Percentiles rank a stretch among this genome's conserved stretches.
Evolutionary conservation across 2,888 invertebrate species (phyloP).

Genomic region (Ethmia dodecea): DNA sequence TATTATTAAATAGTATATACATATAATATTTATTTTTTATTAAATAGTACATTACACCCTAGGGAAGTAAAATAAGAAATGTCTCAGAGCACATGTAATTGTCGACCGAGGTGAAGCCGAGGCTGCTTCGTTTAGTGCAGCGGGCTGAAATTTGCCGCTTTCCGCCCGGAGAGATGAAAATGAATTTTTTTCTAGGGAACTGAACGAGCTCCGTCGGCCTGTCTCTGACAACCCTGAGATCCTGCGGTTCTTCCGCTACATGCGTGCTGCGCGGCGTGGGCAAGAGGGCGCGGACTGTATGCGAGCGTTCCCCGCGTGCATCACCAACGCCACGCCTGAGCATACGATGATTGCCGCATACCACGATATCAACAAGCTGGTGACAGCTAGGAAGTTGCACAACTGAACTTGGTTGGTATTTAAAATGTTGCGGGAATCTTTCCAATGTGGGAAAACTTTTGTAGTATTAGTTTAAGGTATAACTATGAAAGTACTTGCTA

Average conservation of each 20-base stretch:
- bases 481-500: too few relatives aligned
- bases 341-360: slow-evolving; percentile 92
- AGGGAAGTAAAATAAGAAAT: background rate
- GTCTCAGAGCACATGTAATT: background rate
- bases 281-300: slow-evolving; percentile 88
- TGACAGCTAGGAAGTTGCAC: slow-evolving; percentile 84
- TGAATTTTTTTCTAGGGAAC: slow-evolving; percentile 76
- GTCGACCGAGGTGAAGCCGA: background rate
- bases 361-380: slow-evolving; percentile 92
- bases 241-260: slow-evolving; percentile 91
- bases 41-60: background rate
- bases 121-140: background rate
- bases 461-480: too few relatives aligned
- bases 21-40: too few relatives aligned
- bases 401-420: slow-evolving; percentile 16
- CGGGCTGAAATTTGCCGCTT: background rate
- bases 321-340: slow-evolving; percentile 78
- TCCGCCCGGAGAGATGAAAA: background rate
- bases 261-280: slow-evolving; percentile 91
- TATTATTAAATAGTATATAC: too few relatives aligned
- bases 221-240: slow-evolving; percentile 92
- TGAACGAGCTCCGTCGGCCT: slow-evolving; percentile 90
- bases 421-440: too few relatives aligned
- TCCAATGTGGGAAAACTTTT: too few relatives aligned
- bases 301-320: slow-evolving; percentile 81